A percentile compares a stretch with the other conserved stretches of the same genome.
Evolutionary conservation across 1,140 invertebrate genomes (phyloP).

Genomic region (Coptotermes formosanus): DNA sequence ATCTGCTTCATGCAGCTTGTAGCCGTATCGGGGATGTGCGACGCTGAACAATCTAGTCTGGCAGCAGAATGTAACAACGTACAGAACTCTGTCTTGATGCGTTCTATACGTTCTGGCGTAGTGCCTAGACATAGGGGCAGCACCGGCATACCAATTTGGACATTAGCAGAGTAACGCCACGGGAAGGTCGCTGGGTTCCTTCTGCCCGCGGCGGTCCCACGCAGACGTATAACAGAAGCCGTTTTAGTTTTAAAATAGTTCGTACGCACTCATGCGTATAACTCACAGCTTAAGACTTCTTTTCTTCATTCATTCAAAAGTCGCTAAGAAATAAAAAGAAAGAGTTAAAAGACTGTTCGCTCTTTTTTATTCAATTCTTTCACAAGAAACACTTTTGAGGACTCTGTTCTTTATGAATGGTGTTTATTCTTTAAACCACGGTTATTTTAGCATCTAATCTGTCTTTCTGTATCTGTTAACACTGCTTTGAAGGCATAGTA

Average conservation of each 20-base stretch:
- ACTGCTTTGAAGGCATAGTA: background rate
- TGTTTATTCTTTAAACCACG: background rate
- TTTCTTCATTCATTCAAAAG: background rate
- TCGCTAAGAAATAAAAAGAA: background rate
- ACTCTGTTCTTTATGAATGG: background rate
- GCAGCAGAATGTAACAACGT: too few species aligned
- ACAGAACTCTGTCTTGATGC: too few species aligned
- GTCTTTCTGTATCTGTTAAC: background rate
- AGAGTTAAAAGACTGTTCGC: background rate
- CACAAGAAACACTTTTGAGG: background rate
- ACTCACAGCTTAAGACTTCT: background rate
- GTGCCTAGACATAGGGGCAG: too few species aligned
- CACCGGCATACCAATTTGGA: too few species aligned
- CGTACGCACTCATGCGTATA: constrained; percentile 9
- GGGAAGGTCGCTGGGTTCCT: too few species aligned
- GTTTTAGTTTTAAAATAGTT: constrained; percentile 13
- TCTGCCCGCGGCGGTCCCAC: background rate
- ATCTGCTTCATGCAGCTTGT: too few species aligned
- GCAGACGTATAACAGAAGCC: background rate
- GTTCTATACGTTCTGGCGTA: too few species aligned
- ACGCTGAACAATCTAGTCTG: too few species aligned
- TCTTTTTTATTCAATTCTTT: background rate
- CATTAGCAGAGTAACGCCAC: too few species aligned
- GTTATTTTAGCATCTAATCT: background rate
- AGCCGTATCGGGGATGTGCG: too few species aligned